Evolutionary conservation across 2,888 invertebrate genomes (phyloP).

Genomic region (Rhagonycha fulva): DNA sequence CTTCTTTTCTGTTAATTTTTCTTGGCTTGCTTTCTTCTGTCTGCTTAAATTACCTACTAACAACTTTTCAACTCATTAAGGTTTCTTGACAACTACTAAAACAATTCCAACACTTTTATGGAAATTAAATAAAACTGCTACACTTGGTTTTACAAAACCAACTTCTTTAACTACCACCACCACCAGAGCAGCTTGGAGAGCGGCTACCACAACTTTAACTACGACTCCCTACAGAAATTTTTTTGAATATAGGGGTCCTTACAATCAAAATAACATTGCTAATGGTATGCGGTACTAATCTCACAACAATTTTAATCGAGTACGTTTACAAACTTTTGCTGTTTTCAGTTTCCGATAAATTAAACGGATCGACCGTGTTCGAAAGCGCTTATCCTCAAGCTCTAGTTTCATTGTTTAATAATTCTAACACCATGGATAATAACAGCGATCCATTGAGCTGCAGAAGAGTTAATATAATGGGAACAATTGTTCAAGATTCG

Average conservation of each 20-base stretch:
- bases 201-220: constrained; percentile 36
- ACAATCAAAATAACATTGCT: constrained; percentile 47
- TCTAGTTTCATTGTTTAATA: constrained; percentile 21
- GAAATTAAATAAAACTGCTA: constrained; percentile 33
- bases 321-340: neutral
- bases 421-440: constrained; percentile 52
- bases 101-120: constrained; percentile 48
- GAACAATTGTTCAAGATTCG: constrained; percentile 88
- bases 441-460: constrained; percentile 64
- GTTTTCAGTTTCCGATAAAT: constrained; percentile 33
- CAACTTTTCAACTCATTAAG: constrained; percentile 7
- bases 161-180: constrained; percentile 51
- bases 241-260: constrained; percentile 54
- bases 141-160: constrained; percentile 55
- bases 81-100: constrained; percentile 47
- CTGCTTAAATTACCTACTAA: constrained; percentile 11
- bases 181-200: constrained; percentile 48
- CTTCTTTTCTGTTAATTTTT: neutral
- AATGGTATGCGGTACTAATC: constrained; percentile 42
- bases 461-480: constrained; percentile 87
- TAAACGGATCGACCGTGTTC: constrained; percentile 43
- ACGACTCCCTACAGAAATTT: constrained; percentile 44
- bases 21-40: neutral
- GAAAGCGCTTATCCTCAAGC: constrained; percentile 50
- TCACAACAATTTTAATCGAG: neutral